Evolutionary conservation across 92 coral and sea anemone genomes (phyloP).

Genomic region (Porites cylindrica): DNA sequence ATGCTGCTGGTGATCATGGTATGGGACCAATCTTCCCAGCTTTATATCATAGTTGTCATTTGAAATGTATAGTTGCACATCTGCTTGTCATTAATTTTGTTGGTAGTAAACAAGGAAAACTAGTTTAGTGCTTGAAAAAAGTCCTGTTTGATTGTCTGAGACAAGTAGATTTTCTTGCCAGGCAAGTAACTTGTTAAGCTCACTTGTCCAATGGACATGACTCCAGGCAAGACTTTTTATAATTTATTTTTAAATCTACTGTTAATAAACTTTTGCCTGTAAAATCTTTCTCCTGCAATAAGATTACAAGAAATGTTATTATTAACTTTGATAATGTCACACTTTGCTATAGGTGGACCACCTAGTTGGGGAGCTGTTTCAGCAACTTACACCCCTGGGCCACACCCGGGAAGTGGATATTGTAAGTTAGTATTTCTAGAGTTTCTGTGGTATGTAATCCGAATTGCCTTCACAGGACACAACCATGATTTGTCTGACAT

Average conservation of each 20-base stretch:
- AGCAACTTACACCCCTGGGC: slow-evolving; percentile 73
- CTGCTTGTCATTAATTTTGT: neutral
- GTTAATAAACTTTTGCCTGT: neutral
- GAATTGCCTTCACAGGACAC: no score
- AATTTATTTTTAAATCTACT: neutral
- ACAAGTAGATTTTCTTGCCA: no score
- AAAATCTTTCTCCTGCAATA: neutral
- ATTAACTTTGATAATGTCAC: neutral
- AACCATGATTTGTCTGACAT: no score
- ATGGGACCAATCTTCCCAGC: slow-evolving; percentile 76
- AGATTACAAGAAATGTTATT: neutral
- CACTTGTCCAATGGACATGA: no score
- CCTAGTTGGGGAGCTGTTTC: slow-evolving; percentile 84
- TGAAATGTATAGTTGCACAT: no score
- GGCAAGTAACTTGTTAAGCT: no score
- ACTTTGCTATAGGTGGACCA: slow-evolving; percentile 43
- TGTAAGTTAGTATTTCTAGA: slow-evolving; percentile 44
- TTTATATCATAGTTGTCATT: slow-evolving; percentile 1
- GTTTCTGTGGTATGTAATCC: neutral
- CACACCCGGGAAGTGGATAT: slow-evolving; percentile 76
- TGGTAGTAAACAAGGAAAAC: neutral
- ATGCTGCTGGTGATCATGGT: slow-evolving; percentile 60
- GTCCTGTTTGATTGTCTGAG: neutral
- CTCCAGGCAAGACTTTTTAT: no score
- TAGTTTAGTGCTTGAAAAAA: neutral